Evolutionary conservation across 2,888 invertebrate species (phyloP), one percentile per base, ranked within the genome.

Genomic region (Teleiodes luculella): DNA sequence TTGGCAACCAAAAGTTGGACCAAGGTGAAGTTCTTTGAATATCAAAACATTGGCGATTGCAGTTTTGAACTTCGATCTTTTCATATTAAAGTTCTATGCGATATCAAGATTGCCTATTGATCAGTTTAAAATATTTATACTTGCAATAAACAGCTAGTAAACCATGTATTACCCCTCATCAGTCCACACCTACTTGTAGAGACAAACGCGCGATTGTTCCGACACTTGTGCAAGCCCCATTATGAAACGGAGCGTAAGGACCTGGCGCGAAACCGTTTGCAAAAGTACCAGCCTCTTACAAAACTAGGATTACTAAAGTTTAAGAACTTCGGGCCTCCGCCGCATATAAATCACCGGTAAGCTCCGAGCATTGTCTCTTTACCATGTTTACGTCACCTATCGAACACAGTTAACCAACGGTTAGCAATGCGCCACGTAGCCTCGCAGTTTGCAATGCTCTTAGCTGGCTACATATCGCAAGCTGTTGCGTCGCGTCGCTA

Each of bases 401-500:
- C 73, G 76, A 78, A 81, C 79, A 79, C 70, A 62, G 79, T 83
- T 82, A 79, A 82, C 81, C 75, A 82, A 85, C 78, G 64, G 83
- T 82, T 77, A 74, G 79, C 76, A 83, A 83, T 81, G 76, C 74
- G 69, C 64, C 67, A 67, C 70, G 70, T 76, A 76, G 76, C 76
- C 71, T 70, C 72, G 71, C 67, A 70, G 80, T 79, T 79, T 70
- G 84, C 83, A 83, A 83, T 77, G 78, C 72, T 73, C 43, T 68
- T 58, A 66, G 70, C 75, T 76, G 70, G 81, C 76, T 80, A 83
- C 80, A 82, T 83, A 86, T 86, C 78, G 86, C 88, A 86, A 86
- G 85, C 82, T 84, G 83, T 87, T 86, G 86, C 88, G 82, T 76
- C 77, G 86, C 88, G 82, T 76, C 77, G 75, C 65, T 58, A 56